Conservation (phyloP, 2,888 invertebrate genomes). For the Ichneumoninae sp. region DNA sequence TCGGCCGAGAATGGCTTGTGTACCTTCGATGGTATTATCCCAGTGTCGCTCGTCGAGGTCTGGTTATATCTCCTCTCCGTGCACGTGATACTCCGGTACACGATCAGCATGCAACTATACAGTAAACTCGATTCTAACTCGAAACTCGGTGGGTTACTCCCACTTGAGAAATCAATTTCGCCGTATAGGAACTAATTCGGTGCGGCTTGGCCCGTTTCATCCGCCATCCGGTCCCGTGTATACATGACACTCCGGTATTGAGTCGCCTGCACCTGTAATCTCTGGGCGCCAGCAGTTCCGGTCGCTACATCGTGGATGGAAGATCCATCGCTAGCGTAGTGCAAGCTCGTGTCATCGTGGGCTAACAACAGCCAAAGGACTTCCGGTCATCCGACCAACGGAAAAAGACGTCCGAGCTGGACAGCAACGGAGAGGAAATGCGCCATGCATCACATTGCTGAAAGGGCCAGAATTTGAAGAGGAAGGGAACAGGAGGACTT, state of each 20-base stretch:
- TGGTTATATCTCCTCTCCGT: not conserved
- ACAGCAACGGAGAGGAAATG: not conserved
- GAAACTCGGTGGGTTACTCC: slow-evolving; percentile 40
- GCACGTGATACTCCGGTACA: not conserved
- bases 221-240: not conserved
- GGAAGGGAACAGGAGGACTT: not conserved
- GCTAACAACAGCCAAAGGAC: slow-evolving; percentile 4
- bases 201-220: not conserved
- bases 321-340: slow-evolving; percentile 21
- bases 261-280: slow-evolving; percentile 26
- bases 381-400: not conserved
- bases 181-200: slow-evolving; percentile 39
- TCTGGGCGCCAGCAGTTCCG: not conserved
- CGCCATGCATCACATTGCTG: not conserved
- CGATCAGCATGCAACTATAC: slow-evolving; percentile 27
- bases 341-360: slow-evolving; percentile 25
- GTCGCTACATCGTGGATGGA: not conserved
- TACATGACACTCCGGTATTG: slow-evolving; percentile 33
- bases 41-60: not conserved
- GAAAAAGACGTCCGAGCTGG: not conserved
- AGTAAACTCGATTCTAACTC: slow-evolving; percentile 49
- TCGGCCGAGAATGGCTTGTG: not conserved
- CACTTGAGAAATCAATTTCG: slow-evolving; percentile 37
- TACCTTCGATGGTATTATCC: not conserved
- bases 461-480: not conserved